Percentiles rank a stretch among this genome's conserved stretches.
These are phyloP conservation scores for Ciconia stormi DNA, from an alignment of 2,113 vertebrate species.

Conservation along the genomic window DNA sequence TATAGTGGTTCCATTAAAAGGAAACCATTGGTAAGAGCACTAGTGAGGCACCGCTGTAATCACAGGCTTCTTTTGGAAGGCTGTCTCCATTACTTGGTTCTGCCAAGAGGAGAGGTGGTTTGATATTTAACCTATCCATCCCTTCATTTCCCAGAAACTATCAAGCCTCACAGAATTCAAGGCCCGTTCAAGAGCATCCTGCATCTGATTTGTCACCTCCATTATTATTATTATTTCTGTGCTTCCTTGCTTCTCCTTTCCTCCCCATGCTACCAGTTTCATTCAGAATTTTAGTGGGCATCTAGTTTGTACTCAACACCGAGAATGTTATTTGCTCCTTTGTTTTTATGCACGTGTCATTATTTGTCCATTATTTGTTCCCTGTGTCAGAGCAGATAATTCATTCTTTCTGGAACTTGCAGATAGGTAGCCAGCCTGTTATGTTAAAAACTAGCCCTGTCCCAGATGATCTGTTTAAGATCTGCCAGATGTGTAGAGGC, in stretches of 20 bases:
- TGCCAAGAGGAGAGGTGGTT: not conserved
- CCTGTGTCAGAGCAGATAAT: not conserved
- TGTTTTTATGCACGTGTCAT: not conserved
- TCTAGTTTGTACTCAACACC: not conserved
- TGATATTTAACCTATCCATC: not conserved
- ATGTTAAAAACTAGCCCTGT: not conserved
- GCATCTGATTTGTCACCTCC: not conserved
- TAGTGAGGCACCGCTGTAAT: not conserved
- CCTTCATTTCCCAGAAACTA: not conserved
- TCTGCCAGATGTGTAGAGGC: not conserved
- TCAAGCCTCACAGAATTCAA: not conserved
- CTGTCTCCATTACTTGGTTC: not conserved
- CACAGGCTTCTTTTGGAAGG: not conserved
- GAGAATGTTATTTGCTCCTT: not conserved
- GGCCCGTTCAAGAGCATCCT: not conserved
- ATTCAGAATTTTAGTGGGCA: not conserved
- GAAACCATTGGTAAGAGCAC: not conserved
- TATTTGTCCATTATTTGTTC: not conserved
- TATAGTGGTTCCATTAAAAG: not conserved
- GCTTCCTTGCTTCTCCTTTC: not conserved
- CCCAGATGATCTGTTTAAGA: not conserved
- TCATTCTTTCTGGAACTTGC: not conserved
- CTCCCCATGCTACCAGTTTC: rapidly evolving
- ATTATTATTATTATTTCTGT: not conserved
- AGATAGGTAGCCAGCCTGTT: not conserved